These are phyloP conservation scores for Steromphala cineraria DNA, from an alignment of 2,888 invertebrate species.

Conservation along the genomic window DNA sequence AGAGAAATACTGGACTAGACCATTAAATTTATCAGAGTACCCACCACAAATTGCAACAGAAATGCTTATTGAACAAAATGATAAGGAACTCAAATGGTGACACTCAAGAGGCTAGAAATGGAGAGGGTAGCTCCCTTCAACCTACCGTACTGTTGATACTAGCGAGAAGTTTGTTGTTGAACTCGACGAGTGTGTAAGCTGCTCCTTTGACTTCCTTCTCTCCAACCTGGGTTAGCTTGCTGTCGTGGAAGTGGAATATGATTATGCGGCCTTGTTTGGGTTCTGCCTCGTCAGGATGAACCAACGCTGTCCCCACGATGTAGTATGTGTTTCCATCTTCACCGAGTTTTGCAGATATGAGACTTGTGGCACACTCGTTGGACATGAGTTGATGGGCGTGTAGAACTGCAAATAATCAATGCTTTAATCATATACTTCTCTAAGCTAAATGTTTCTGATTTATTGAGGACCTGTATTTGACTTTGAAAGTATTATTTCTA, in stretches of 20 bases:
- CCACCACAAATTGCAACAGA: too few species aligned
- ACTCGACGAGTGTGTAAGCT: constrained; percentile 93
- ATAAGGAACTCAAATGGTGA: too few species aligned
- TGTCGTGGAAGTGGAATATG: constrained; percentile 89
- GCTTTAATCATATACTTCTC: too few species aligned
- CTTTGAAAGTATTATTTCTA: too few species aligned
- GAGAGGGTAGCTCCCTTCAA: constrained; percentile 16
- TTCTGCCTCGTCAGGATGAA: constrained; percentile 96
- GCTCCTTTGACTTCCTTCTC: constrained; percentile 98
- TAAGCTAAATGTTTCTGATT: too few species aligned
- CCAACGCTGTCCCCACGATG: constrained; percentile 91
- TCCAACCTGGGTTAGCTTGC: constrained; percentile 83
- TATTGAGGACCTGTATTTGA: too few species aligned
- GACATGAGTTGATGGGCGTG: constrained; percentile 95
- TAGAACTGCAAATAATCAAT: constrained; percentile 80
- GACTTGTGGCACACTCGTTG: constrained; percentile 91
- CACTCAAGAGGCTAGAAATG: too few species aligned
- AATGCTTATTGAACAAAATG: too few species aligned
- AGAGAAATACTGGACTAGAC: too few species aligned
- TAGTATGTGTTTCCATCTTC: constrained; percentile 95
- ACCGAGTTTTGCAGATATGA: constrained; percentile 92
- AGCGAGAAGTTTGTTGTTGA: constrained; percentile 96
- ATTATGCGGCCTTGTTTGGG: constrained; percentile 93
- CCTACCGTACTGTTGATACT: constrained; percentile 95
- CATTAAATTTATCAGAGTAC: too few species aligned